Base-by-base conservation (phyloP, 2,797 vertebrate genomes). In the Lindbergichthys nudifrons region DNA sequence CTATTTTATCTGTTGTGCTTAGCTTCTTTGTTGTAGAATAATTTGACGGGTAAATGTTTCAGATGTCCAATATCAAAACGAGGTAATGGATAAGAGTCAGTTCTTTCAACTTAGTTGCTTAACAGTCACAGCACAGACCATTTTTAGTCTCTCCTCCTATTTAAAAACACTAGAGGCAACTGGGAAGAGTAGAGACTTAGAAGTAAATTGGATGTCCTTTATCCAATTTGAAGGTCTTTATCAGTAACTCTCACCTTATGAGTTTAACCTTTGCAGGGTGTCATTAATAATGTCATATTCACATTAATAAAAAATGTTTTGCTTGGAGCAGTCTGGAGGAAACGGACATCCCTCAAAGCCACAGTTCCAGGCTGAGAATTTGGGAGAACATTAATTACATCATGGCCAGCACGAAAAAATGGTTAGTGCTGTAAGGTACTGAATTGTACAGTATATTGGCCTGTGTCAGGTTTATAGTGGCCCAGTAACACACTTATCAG, bases 401-500 rank as follows among this genome's bases (percentile, higher is more conserved):
- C 43, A 83, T 73, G 77, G 74, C 75, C 72, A 73, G 81, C 65
- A 65, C 64, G 72, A 73, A 57, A 85, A 36, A 84, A 69, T 53
- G 56, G 56, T 58, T 45, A 70, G 41, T 50, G 60, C 73, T 68
- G 63, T 80, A 60, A 84, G 67, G 50, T 75, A 76, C 63, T 51
- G 62, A 75, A 64, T 73, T 84, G 79, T 81, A 9, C 32, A 36
- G 32, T 36, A 77, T 83, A 86, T 79, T 70, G 75, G 62, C 47
- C 61, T 4, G 46, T 84, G 80, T 84, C 80, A 80, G 79, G 66
- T 92, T 91, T 87, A 87, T 70, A 58, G 81, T 80, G 65, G 75
- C 78, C 78, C 69, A 73, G 75, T 86, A 86, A 87, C 87, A 84
- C 83, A 85, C 70, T 87, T 86, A 80, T 88, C 87, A 87, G 82